Conservation (phyloP, 1,140 invertebrate species). For the Plectus sambesii region DNA sequence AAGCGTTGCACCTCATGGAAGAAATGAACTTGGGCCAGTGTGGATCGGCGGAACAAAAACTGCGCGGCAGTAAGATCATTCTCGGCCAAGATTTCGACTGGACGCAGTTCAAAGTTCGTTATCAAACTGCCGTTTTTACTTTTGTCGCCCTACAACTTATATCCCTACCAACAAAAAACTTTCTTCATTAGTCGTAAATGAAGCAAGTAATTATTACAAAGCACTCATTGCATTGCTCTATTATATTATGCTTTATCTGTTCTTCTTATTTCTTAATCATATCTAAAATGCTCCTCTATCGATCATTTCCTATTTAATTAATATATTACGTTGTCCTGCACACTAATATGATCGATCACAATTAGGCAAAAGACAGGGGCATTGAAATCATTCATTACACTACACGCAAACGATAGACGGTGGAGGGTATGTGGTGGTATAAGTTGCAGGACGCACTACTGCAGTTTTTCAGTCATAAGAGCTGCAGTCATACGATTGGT, state of each 20-base stretch:
- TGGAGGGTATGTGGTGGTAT: too few species aligned
- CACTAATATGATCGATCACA: too few species aligned
- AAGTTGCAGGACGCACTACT: too few species aligned
- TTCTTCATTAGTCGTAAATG: too few species aligned
- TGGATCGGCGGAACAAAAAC: slow-evolving; percentile 32
- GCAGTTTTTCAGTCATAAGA: too few species aligned
- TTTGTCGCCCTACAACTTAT: background rate
- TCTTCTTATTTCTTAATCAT: background rate
- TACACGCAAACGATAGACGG: too few species aligned
- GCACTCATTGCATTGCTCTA: too few species aligned
- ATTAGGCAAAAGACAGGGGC: too few species aligned
- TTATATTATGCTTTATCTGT: slow-evolving; percentile 13
- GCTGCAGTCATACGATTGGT: slow-evolving; percentile 25
- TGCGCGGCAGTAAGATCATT: slow-evolving; percentile 48
- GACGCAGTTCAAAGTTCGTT: slow-evolving; percentile 46
- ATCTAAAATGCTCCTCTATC: background rate
- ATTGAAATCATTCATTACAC: too few species aligned
- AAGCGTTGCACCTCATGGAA: slow-evolving; percentile 52
- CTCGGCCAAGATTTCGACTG: slow-evolving; percentile 49
- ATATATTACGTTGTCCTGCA: too few species aligned
- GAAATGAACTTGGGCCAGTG: slow-evolving; percentile 52
- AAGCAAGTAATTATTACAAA: too few species aligned
- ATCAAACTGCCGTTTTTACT: background rate
- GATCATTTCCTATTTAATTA: slow-evolving; percentile 13
- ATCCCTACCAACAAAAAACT: slow-evolving; percentile 1